Evolutionary conservation across 2,113 vertebrate genomes (phyloP).

Genomic region (Vanacampus margaritifer): DNA sequence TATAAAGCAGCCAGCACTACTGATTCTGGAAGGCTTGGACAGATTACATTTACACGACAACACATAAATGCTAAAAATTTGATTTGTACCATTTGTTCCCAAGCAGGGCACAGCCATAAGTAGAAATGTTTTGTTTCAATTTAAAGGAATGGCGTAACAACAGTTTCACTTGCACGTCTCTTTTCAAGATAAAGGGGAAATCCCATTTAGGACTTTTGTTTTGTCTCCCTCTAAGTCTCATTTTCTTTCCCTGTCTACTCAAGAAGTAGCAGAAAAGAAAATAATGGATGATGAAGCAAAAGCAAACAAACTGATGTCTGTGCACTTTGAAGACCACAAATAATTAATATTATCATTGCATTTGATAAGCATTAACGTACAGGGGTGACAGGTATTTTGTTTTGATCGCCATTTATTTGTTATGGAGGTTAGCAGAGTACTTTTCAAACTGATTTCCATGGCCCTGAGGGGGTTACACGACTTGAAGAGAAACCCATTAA

Average conservation of each 20-base stretch:
- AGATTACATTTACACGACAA: no score
- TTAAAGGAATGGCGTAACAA: not conserved
- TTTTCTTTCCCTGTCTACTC: not conserved
- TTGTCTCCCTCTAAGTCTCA: not conserved
- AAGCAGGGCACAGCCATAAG: not conserved
- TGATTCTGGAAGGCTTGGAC: no score
- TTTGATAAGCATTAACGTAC: no score
- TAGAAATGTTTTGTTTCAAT: slow-evolving; percentile 23
- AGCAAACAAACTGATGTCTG: not conserved
- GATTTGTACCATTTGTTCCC: not conserved
- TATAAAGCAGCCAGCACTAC: no score
- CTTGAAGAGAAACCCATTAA: not conserved
- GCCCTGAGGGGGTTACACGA: no score
- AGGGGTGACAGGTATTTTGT: no score
- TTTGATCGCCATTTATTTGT: no score
- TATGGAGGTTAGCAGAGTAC: no score
- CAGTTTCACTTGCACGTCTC: slow-evolving; percentile 32
- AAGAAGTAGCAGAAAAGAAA: not conserved
- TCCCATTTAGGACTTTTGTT: not conserved
- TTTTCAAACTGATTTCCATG: no score
- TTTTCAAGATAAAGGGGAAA: not conserved
- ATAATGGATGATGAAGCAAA: not conserved
- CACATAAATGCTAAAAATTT: no score
- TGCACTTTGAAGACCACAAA: not conserved
- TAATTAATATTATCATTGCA: not conserved